Evolutionary conservation across 2,797 vertebrate genomes (phyloP).

Genomic region (Staurois parvus): DNA sequence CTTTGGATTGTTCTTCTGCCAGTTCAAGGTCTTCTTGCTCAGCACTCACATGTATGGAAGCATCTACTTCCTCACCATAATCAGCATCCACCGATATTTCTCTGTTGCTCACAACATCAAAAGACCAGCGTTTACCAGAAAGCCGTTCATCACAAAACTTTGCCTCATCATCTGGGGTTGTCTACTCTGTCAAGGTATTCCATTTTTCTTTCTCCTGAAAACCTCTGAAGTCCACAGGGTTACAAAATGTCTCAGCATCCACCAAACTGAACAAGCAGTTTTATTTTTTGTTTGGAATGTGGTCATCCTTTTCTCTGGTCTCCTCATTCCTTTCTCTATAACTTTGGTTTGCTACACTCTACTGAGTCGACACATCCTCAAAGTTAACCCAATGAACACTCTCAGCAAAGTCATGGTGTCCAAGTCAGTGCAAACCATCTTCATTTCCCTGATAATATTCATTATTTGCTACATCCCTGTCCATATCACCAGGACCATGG

Average conservation of each 20-base stretch:
- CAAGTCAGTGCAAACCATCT: conserved; percentile 74
- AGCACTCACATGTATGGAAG: conserved; percentile 75
- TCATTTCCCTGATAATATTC: conserved; percentile 73
- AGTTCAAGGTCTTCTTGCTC: conserved; percentile 71
- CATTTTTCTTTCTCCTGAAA: conserved; percentile 69
- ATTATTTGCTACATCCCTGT: conserved; percentile 75
- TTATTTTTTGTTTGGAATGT: conserved; percentile 72
- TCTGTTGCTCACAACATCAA: conserved; percentile 70
- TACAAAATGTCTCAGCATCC: conserved; percentile 73
- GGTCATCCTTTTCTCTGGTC: conserved; percentile 65
- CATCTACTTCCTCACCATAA: conserved; percentile 76
- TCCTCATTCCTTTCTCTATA: conserved; percentile 72
- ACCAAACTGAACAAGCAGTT: conserved; percentile 65
- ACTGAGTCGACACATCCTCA: conserved; percentile 69
- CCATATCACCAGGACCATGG: conserved; percentile 70
- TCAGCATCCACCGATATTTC: conserved; percentile 75
- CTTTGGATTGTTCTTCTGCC: too few species aligned
- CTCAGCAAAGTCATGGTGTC: conserved; percentile 71
- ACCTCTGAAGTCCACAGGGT: conserved; percentile 61
- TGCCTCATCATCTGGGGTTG: conserved; percentile 71
- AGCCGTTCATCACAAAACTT: conserved; percentile 72
- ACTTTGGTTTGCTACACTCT: conserved; percentile 70
- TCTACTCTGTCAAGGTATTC: conserved; percentile 67
- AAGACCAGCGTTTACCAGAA: conserved; percentile 69
- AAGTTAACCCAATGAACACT: conserved; percentile 66